These are phyloP conservation scores for Salvelinus fontinalis DNA, from an alignment of 2,113 vertebrate species.

Conservation along the genomic window DNA sequence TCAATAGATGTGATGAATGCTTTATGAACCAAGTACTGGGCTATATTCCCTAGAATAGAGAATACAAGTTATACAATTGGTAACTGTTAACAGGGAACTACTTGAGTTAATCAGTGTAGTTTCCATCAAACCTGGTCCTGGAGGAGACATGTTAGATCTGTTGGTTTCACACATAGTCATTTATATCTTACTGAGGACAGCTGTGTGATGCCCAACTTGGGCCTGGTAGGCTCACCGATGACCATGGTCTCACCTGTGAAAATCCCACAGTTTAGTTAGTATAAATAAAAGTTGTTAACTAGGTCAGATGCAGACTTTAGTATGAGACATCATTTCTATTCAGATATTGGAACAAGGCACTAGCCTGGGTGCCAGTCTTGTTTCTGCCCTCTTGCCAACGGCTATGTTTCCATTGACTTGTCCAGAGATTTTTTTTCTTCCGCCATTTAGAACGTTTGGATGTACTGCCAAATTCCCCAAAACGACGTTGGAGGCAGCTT, in stretches of 20 bases:
- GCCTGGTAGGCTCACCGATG: slow-evolving; percentile 38
- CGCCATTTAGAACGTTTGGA: too few relatives aligned
- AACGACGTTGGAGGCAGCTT: too few relatives aligned
- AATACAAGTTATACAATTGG: not conserved
- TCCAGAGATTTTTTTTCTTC: too few relatives aligned
- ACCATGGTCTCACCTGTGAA: slow-evolving; percentile 53
- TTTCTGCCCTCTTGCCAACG: too few relatives aligned
- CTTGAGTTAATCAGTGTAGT: not conserved
- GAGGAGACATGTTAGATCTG: not conserved
- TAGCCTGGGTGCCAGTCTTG: too few relatives aligned
- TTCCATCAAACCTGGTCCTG: not conserved
- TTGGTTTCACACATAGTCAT: not conserved
- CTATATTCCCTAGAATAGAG: not conserved
- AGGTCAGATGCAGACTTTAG: too few relatives aligned
- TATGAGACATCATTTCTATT: too few relatives aligned
- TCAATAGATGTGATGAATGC: not conserved
- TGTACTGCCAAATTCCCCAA: too few relatives aligned
- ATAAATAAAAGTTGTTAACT: too few relatives aligned
- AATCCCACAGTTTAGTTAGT: not conserved
- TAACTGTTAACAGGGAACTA: not conserved
- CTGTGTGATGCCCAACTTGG: slow-evolving; percentile 4
- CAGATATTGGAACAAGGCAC: too few relatives aligned
- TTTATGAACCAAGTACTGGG: too few relatives aligned
- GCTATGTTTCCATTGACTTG: too few relatives aligned
- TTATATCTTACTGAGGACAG: slow-evolving; percentile 39